Base-by-base conservation (phyloP, 2,888 invertebrate species). In the Ochropleura plecta region DNA sequence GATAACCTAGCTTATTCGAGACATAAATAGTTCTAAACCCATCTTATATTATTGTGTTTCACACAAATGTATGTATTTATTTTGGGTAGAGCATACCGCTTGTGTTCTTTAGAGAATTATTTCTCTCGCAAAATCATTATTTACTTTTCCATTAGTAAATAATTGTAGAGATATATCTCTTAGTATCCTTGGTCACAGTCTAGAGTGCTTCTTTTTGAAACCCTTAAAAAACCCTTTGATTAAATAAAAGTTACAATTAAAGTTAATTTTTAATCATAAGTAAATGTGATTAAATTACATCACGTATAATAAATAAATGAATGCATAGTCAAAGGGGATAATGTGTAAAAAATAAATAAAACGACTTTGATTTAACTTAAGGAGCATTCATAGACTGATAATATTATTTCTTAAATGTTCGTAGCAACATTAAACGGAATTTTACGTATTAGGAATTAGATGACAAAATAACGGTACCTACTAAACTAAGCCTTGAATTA, bases 401-500 rank as follows among this genome's bases (percentile, higher is more conserved):
- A 66, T 73, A 78, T 79, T 73, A 70, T 84, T 73, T 81, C 70
- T 80, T 84, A 71, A 82, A 75, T 81, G 67, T 79, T 82, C 66
- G 12, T 78, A 71, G 71, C 7, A 76, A 81, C 84, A 86, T 69
- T 74, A 73, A 84, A 66, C 67, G 65, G 48, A 80, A 82, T 83
- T 86, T 83, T 86, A 83, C 81, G 73, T 88, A 79, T 86, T 90
- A 90, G 89, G 76, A 83, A 78, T 82, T 90, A 89, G 89, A 88
- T 71, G 73, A 83, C 81, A 80, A 78, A 88, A 83, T 88, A 92
- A 93, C 92, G 92, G 95, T 95, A 96, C 94, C 95, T 95, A 95
- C 91, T 91, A 89, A 92, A 90, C 83, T 92, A 92, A 93, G 93
- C 95, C 93, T 96, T 95, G 89, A 91, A 80, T 76, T 88, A 88